Evolutionary conservation across 2,113 vertebrate genomes (phyloP).

Genomic region (Fregetta grallaria): DNA sequence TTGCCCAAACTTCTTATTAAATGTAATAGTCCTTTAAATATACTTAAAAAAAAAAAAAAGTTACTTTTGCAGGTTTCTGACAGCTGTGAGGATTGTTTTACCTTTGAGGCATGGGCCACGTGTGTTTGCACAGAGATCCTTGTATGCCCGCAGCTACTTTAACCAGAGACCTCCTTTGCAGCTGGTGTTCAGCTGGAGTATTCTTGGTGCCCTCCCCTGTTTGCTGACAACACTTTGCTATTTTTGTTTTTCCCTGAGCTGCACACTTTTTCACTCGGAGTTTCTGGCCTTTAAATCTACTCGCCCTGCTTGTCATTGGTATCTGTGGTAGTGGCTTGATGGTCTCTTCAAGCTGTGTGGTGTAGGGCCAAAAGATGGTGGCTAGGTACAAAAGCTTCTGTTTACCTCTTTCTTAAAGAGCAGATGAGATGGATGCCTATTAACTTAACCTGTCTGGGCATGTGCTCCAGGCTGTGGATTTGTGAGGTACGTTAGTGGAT

Average conservation of each 20-base stretch:
- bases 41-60: background rate
- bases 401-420: background rate
- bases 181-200: background rate
- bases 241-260: background rate
- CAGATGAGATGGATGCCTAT: background rate
- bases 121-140: background rate
- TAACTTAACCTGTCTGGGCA: background rate
- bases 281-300: background rate
- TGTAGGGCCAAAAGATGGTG: background rate
- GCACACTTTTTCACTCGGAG: background rate
- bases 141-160: background rate
- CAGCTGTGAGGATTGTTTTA: background rate
- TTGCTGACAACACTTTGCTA: background rate
- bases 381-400: background rate
- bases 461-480: background rate
- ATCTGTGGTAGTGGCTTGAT: background rate
- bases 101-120: background rate
- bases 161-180: background rate
- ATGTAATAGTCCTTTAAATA: background rate
- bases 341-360: background rate
- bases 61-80: background rate
- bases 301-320: background rate
- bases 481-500: accelerated
- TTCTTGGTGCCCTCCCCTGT: background rate
- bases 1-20: background rate